Evolutionary conservation across 2,113 vertebrate species (phyloP), one percentile per base, ranked within the genome.

Genomic region (Rhynchomys soricoides): DNA sequence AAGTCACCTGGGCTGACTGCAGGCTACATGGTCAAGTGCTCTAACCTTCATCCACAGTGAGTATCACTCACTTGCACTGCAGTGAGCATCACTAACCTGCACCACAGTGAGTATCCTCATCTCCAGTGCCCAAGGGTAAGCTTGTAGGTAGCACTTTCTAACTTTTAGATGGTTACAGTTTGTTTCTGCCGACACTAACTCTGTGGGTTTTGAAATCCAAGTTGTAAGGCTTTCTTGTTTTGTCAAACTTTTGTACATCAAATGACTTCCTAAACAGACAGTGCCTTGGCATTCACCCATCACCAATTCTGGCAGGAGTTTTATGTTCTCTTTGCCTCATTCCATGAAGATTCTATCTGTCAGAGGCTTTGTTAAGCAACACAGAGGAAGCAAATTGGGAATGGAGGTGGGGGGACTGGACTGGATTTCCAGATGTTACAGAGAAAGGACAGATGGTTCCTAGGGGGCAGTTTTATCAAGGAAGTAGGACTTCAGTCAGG

Each of bases 181-280:
- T 87, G 21, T 71, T n/a, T 75, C 52, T 83, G 68, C 17, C 22
- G 50, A 50, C 9, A 50, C 10, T 8, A 40, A 34, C n/a, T 52
- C n/a, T 74, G 3, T 40, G 82, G 43, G 48, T 70, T 93, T 92
- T 83, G 74, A 79, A 87, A 87, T 87, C 78, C 62, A 64, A 74
- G 75, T 89, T 81, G 7, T 77, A 86, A 83, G 75, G 5, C 3
- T 68, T 95, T 95, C 37, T 73, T 87, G 87, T 90, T 96, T 96
- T 95, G 89, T 52, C 70, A 77, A 15, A 55, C 21, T 74, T 95
- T 92, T 48, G 85, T 62, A 64, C 50, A 31, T 79, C 70, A 95
- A 91, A 17, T 92, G 50, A 57, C 90, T 96, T 91, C 70, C 71
- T 77, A 86, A 73, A 74, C 29, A 90, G 75, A 73, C 57, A 93